phyloP scores from a whole-genome alignment of 2,888 invertebrate genomes.

The Eupithecia insigniata region DNA sequence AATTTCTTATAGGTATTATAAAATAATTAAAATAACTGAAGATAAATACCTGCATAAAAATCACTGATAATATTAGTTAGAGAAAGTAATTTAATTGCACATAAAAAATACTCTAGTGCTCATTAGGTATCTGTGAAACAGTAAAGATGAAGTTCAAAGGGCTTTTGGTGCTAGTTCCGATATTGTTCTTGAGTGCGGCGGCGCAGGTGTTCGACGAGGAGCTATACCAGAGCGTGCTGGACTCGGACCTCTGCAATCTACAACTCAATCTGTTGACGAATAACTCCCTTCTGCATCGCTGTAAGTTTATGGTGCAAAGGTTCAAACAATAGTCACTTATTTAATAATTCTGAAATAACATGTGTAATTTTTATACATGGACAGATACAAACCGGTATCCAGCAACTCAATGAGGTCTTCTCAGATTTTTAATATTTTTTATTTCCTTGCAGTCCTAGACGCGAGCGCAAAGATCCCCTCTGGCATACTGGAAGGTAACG shows the following conservation, averaged over 20 bases:
- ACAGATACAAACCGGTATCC: not conserved
- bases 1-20: not conserved
- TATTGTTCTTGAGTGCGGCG: constrained; percentile 10
- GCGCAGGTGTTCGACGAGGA: constrained; percentile 51
- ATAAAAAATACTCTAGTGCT: not conserved
- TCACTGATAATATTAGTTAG: not conserved
- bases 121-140: not conserved
- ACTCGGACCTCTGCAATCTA: constrained; percentile 51
- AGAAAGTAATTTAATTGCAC: not conserved
- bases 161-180: constrained; percentile 18
- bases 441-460: constrained; percentile 66
- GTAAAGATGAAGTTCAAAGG: constrained; percentile 28
- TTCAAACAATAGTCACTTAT: not conserved
- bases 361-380: no score
- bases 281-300: constrained; percentile 43
- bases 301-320: constrained; percentile 51
- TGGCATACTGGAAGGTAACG: constrained; percentile 67
- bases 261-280: constrained; percentile 51
- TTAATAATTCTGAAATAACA: not conserved
- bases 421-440: not conserved
- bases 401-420: not conserved
- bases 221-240: constrained; percentile 58
- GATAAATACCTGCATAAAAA: no score
- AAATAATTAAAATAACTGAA: no score
- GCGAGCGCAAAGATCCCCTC: constrained; percentile 70